Percentiles rank a stretch among this genome's conserved stretches.
Evolutionary conservation across 2,888 invertebrate genomes (phyloP).

Genomic region (Encarsia formosa): DNA sequence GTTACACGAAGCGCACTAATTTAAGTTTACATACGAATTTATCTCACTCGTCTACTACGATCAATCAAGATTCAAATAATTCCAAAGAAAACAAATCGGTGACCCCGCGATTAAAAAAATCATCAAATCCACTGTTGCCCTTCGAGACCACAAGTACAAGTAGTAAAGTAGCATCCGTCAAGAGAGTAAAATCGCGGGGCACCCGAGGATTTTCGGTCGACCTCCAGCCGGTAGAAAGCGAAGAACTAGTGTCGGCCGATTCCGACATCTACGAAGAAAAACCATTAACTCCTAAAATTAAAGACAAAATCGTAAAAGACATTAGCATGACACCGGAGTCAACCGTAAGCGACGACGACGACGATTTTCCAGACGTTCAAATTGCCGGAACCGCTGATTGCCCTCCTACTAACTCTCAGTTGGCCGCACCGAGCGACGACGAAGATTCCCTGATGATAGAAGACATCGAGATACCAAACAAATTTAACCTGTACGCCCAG

Average conservation of each 20-base stretch:
- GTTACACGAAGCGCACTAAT: constrained; percentile 14
- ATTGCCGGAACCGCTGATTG: constrained; percentile 34
- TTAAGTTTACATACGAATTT: constrained; percentile 12
- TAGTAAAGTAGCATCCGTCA: no score
- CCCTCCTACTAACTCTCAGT: constrained; percentile 21
- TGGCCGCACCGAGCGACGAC: constrained; percentile 16
- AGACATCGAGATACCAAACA: neutral
- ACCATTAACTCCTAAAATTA: neutral
- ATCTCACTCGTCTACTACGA: constrained; percentile 5
- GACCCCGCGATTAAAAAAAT: neutral
- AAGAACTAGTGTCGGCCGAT: constrained; percentile 6
- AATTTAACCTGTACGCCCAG: constrained; percentile 10
- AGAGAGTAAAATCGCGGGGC: neutral
- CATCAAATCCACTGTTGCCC: neutral
- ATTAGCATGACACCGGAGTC: neutral
- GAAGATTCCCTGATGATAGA: constrained; percentile 3
- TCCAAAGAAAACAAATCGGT: neutral
- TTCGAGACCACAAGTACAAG: no score
- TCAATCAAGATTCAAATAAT: neutral
- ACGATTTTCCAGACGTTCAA: constrained; percentile 39
- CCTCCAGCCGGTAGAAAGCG: constrained; percentile 5
- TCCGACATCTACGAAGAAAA: constrained; percentile 6
- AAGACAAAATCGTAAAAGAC: neutral
- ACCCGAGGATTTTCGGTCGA: constrained; percentile 16
- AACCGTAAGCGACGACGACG: constrained; percentile 21